phyloP scores from a whole-genome alignment of 2,888 invertebrate species.

The Coecobrya sp. region DNA sequence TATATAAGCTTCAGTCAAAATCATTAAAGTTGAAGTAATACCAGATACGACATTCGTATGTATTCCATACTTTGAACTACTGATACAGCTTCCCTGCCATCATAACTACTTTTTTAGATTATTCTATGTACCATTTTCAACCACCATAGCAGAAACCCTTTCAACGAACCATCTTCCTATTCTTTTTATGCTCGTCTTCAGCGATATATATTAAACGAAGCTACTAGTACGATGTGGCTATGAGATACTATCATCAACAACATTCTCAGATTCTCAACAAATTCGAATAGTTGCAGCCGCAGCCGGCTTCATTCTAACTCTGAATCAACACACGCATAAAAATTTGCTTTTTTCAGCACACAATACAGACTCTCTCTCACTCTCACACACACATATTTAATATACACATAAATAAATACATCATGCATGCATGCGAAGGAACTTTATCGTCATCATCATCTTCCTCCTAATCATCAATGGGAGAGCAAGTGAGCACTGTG shows the following conservation, averaged over 20 bases:
- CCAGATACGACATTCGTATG: background rate
- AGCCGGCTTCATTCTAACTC: slow-evolving; percentile 20
- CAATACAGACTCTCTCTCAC: no score
- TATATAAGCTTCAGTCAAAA: background rate
- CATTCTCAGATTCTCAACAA: slow-evolving; percentile 33
- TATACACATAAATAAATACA: slow-evolving; percentile 9
- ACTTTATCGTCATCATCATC: slow-evolving; percentile 27
- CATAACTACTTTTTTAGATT: slow-evolving; percentile 17
- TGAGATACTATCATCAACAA: slow-evolving; percentile 47
- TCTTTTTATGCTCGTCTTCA: slow-evolving; percentile 2
- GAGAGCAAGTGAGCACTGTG: background rate
- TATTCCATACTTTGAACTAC: background rate
- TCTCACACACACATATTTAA: background rate
- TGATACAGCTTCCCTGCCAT: background rate
- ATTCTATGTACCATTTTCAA: slow-evolving; percentile 22
- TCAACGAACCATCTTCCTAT: slow-evolving; percentile 22
- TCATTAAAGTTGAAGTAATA: background rate
- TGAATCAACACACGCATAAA: slow-evolving; percentile 12
- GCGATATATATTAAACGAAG: slow-evolving; percentile 71
- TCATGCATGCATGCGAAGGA: slow-evolving; percentile 8
- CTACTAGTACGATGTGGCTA: slow-evolving; percentile 27
- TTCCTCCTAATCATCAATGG: slow-evolving; percentile 46
- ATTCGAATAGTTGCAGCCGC: slow-evolving; percentile 11
- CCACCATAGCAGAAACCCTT: slow-evolving; percentile 42
- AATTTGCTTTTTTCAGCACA: slow-evolving; percentile 7